Conservation (phyloP, 1,140 invertebrate species). For the Drosophila pandora region DNA sequence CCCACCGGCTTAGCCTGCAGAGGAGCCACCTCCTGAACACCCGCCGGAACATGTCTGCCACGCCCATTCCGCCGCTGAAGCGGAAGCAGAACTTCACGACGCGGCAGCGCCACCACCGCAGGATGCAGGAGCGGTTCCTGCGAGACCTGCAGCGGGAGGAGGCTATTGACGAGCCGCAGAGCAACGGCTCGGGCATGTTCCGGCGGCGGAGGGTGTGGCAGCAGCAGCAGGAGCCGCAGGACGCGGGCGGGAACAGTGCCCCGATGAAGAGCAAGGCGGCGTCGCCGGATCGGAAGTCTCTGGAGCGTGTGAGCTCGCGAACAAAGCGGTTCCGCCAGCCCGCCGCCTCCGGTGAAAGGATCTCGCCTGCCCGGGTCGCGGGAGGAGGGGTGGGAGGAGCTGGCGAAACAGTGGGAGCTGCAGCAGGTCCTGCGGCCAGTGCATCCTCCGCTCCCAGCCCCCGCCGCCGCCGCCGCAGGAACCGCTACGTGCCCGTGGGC, state of each 20-base stretch:
- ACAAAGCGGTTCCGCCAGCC: not conserved
- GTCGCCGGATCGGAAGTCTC: not conserved
- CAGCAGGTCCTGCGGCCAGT: not conserved
- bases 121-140: constrained; percentile 14
- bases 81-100: not conserved
- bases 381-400: not conserved
- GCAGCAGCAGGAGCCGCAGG: too few species aligned
- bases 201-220: not conserved
- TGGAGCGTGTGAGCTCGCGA: not conserved
- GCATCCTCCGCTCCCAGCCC: not conserved
- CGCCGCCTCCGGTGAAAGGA: too few species aligned
- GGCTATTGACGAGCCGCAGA: constrained; percentile 48
- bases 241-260: too few species aligned
- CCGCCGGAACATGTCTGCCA: not conserved
- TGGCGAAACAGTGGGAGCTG: not conserved
- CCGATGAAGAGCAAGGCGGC: not conserved
- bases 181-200: constrained; percentile 18
- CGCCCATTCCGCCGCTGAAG: not conserved
- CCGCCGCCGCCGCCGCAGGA: not conserved
- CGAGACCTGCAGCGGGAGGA: constrained; percentile 35
- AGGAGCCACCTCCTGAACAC: not conserved
- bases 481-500: not conserved
- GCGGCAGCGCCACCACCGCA: constrained; percentile 1
- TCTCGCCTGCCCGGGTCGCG: too few species aligned
- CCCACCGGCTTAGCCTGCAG: not conserved